Percentiles rank a stretch among this genome's conserved stretches.
These are phyloP conservation scores for Rhinogobius similis DNA, from an alignment of 2,113 vertebrate genomes.

Conservation along the genomic window DNA sequence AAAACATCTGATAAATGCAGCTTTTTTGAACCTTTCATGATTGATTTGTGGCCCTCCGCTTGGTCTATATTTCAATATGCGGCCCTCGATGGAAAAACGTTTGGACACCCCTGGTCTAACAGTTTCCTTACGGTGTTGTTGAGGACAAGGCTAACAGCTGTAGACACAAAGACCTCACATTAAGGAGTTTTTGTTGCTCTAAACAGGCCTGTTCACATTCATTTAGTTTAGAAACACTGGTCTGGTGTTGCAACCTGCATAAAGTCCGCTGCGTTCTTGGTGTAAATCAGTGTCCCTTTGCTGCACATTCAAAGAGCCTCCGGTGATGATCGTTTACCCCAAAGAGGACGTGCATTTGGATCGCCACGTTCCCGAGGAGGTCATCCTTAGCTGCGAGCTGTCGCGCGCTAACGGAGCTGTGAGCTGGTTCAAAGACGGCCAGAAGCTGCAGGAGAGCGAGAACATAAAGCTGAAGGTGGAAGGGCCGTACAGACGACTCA, in stretches of 20 bases:
- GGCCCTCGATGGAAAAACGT: no score
- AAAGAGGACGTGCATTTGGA: constrained; percentile 82
- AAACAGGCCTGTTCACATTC: neutral
- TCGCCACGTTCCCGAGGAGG: constrained; percentile 80
- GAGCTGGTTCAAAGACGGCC: constrained; percentile 88
- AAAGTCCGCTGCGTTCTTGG: neutral
- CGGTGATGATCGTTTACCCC: constrained; percentile 83
- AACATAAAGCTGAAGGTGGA: constrained; percentile 81
- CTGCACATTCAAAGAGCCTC: constrained; percentile 79
- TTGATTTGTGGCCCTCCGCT: no score
- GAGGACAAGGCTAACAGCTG: no score
- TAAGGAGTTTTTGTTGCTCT: no score
- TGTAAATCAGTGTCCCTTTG: neutral
- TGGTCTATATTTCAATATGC: no score
- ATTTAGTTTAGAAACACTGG: neutral
- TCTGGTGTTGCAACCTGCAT: neutral
- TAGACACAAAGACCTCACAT: no score
- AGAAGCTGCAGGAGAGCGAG: constrained; percentile 82
- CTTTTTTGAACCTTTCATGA: no score
- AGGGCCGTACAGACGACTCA: constrained; percentile 78
- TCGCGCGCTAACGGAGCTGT: constrained; percentile 77
- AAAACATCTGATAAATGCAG: no score
- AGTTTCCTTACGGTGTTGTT: no score
- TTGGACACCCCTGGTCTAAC: no score
- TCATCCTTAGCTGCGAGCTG: constrained; percentile 88